A percentile compares a stretch with the other conserved stretches of the same genome.
Conservation (phyloP, 92 coral and sea anemone genomes). For the Porites cylindrica region DNA sequence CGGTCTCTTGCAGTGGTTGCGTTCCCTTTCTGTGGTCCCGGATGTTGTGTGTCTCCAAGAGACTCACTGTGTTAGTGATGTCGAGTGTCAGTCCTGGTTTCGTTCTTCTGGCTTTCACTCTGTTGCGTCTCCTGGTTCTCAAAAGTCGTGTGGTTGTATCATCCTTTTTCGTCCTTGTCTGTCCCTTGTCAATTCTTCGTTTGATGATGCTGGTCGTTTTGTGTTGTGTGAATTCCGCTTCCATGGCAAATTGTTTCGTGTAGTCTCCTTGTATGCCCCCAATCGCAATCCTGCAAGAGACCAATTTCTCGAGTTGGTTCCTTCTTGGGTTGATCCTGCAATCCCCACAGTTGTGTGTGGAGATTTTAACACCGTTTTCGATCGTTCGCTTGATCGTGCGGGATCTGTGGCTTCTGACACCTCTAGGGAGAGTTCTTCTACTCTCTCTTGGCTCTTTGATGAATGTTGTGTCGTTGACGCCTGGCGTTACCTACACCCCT, state of each 20-base stretch:
- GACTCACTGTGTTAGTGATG: conserved; percentile 15
- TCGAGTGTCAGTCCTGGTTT: conserved; percentile 33
- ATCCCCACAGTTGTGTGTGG: too few species aligned
- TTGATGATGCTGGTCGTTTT: not conserved
- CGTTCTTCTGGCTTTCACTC: not conserved
- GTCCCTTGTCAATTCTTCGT: not conserved
- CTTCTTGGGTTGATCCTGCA: too few species aligned
- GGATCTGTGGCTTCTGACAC: not conserved
- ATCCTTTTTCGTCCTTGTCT: conserved; percentile 33
- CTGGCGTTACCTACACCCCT: too few species aligned
- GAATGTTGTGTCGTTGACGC: too few species aligned
- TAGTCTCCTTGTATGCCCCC: too few species aligned
- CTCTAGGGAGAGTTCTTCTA: not conserved
- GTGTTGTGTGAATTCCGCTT: too few species aligned
- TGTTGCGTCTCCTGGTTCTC: conserved; percentile 33
- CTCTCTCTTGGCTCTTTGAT: too few species aligned
- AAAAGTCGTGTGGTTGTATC: conserved; percentile 50
- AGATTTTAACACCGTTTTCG: not conserved
- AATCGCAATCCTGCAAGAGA: too few species aligned
- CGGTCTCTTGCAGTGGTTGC: conserved; percentile 30
- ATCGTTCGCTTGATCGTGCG: conserved; percentile 12
- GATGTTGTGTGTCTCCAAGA: conserved; percentile 58
- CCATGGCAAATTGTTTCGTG: too few species aligned
- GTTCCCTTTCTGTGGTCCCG: not conserved
- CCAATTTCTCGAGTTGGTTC: too few species aligned